These are phyloP conservation scores for Heteropelma amictum DNA, from an alignment of 2,888 invertebrate genomes.

Conservation along the genomic window DNA sequence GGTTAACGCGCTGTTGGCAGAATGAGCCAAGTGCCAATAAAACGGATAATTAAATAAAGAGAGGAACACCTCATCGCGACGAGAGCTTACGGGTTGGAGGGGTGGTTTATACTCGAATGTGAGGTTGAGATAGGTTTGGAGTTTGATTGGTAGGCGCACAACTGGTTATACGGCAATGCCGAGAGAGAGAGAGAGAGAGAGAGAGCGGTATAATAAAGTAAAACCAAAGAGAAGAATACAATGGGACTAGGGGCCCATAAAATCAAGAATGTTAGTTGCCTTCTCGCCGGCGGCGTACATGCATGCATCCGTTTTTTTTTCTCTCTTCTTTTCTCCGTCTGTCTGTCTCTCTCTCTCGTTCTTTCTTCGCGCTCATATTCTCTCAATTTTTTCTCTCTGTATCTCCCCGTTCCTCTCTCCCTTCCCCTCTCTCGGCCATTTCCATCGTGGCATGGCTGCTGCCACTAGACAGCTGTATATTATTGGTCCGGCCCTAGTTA, in stretches of 20 bases:
- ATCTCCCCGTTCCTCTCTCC: constrained; percentile 29
- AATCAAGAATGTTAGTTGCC: constrained; percentile 67
- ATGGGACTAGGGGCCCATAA: constrained; percentile 65
- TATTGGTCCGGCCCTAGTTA: constrained; percentile 64
- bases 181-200: too few relatives aligned
- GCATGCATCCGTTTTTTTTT: constrained; percentile 49
- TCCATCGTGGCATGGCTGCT: constrained; percentile 52
- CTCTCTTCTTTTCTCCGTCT: constrained; percentile 23
- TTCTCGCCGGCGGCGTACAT: constrained; percentile 62
- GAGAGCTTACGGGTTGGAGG: constrained; percentile 31
- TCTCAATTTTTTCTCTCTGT: constrained; percentile 29
- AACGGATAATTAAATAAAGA: constrained; percentile 64
- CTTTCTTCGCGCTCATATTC: constrained; percentile 47
- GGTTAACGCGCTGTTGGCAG: constrained; percentile 33
- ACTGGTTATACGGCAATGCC: constrained; percentile 60
- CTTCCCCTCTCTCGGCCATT: constrained; percentile 44
- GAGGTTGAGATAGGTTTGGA: constrained; percentile 57
- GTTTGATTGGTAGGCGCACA: constrained; percentile 63
- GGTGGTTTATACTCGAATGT: constrained; percentile 36
- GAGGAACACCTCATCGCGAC: constrained; percentile 49
- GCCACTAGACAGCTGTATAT: constrained; percentile 63
- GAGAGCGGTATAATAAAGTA: constrained; percentile 62
- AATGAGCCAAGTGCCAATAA: constrained; percentile 55
- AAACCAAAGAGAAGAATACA: constrained; percentile 62
- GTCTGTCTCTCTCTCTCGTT: too few relatives aligned